These are phyloP conservation scores for Camponotus pennsylvanicus DNA, from an alignment of 1,140 invertebrate genomes.

Conservation along the genomic window DNA sequence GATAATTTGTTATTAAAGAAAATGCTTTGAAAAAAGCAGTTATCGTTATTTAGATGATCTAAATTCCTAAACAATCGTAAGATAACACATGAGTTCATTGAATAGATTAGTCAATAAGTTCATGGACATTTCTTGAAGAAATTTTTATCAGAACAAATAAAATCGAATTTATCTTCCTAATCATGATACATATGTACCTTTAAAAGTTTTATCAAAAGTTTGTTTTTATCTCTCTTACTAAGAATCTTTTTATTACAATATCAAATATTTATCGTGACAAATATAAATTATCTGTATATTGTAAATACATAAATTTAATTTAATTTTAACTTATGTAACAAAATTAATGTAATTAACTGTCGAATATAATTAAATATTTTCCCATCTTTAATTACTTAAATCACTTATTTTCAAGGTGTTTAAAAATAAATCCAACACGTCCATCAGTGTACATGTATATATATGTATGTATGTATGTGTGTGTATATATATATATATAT, in stretches of 20 bases:
- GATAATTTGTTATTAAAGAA: not conserved
- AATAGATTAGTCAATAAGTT: not conserved
- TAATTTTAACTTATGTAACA: not conserved
- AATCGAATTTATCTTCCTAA: not conserved
- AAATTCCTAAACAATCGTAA: not conserved
- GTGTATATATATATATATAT: too few species aligned
- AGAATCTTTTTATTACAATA: not conserved
- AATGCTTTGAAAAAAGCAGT: not conserved
- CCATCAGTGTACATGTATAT: not conserved
- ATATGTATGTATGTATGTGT: too few species aligned
- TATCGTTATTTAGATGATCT: not conserved
- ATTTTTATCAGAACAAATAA: slow-evolving; percentile 9
- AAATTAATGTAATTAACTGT: not conserved
- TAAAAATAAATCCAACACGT: slow-evolving; percentile 26
- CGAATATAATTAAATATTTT: slow-evolving; percentile 16
- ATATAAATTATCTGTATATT: not conserved
- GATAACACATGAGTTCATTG: not conserved
- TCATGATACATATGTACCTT: not conserved
- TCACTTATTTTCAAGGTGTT: not conserved
- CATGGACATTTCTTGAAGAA: not conserved
- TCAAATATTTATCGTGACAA: not conserved
- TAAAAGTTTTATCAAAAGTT: not conserved
- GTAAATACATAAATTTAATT: not conserved
- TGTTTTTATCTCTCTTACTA: not conserved
- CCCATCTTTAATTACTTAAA: slow-evolving; percentile 19